Percentiles rank a stretch among this genome's conserved stretches.
phyloP scores from a whole-genome alignment of 2,797 vertebrate species.

The Trachops cirrhosus region DNA sequence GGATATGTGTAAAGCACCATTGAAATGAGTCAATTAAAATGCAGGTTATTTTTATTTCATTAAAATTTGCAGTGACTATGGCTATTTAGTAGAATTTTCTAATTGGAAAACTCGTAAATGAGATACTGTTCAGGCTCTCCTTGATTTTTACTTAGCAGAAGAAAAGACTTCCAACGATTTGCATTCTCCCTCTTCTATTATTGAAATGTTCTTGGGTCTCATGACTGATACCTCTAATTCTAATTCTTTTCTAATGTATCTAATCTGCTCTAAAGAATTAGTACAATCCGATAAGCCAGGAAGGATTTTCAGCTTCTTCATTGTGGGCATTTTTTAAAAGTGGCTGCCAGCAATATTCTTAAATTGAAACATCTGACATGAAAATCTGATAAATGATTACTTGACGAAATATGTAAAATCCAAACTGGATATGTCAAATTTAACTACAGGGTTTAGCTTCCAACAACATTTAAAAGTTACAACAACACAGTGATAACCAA shows the following conservation, averaged over 20 bases:
- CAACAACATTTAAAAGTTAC: conserved; percentile 5
- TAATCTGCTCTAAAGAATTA: neutral
- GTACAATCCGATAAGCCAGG: neutral
- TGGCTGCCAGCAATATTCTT: neutral
- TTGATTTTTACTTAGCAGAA: neutral
- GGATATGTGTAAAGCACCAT: neutral
- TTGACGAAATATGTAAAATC: conserved; percentile 20
- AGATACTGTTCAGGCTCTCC: neutral
- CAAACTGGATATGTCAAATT: neutral
- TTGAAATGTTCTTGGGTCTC: neutral
- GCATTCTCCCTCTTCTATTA: neutral
- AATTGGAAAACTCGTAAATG: neutral
- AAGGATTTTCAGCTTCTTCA: neutral
- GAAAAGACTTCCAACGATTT: neutral
- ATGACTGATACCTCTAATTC: neutral
- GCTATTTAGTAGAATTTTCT: neutral
- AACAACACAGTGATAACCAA: neutral
- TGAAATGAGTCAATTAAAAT: neutral
- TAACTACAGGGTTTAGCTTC: neutral
- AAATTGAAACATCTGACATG: neutral
- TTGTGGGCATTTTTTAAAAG: neutral
- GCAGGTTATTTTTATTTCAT: neutral
- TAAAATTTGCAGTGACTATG: neutral
- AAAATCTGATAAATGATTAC: neutral
- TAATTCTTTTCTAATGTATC: neutral